A percentile compares a stretch with the other conserved stretches of the same genome.
phyloP scores from a whole-genome alignment of 2,888 invertebrate species.

The Ichneumoninae sp. region DNA sequence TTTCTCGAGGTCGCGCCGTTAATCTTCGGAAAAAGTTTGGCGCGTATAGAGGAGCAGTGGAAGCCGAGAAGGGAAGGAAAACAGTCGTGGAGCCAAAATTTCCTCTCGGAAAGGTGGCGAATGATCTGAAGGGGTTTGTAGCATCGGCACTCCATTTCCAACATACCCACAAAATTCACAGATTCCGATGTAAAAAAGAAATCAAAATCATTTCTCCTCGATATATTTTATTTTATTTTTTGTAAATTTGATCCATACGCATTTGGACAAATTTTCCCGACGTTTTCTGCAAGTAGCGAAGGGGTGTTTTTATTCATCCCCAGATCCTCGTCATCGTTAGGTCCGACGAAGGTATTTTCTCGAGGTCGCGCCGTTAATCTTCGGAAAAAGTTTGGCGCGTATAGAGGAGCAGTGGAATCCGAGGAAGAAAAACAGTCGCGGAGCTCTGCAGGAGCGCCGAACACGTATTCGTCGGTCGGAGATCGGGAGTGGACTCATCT shows the following conservation, averaged over 20 bases:
- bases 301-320: not conserved
- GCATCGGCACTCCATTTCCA: slow-evolving; percentile 4
- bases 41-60: slow-evolving; percentile 26
- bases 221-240: too few relatives aligned
- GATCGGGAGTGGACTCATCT: slow-evolving; percentile 34
- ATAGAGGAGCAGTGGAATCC: slow-evolving; percentile 14
- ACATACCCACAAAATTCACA: not conserved
- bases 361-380: slow-evolving; percentile 63
- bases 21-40: slow-evolving; percentile 59
- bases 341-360: slow-evolving; percentile 46
- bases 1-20: slow-evolving; percentile 60
- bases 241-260: too few relatives aligned
- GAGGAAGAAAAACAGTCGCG: slow-evolving; percentile 53
- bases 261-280: too few relatives aligned
- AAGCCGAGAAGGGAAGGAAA: not conserved
- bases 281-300: too few relatives aligned
- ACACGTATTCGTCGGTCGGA: slow-evolving; percentile 19
- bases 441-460: slow-evolving; percentile 30
- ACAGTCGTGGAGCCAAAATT: not conserved
- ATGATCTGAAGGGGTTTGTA: slow-evolving; percentile 36
- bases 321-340: slow-evolving; percentile 24
- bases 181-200: not conserved
- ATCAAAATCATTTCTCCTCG: not conserved
- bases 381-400: slow-evolving; percentile 48
- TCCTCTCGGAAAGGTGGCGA: slow-evolving; percentile 36